Conservation (phyloP, 2,797 vertebrate genomes). For the Crenuchus spilurus region DNA sequence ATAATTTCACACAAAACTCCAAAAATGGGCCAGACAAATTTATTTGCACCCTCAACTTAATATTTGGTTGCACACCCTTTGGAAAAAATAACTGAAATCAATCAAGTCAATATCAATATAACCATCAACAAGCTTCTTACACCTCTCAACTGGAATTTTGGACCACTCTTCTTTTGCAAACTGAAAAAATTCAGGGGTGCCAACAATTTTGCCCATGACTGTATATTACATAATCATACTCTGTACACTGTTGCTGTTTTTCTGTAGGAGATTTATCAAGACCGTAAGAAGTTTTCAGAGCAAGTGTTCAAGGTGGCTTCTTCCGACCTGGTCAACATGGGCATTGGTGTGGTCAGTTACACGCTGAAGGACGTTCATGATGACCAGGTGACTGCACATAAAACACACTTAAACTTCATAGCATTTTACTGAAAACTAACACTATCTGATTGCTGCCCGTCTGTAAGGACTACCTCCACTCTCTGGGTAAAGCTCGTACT, state of each 20-base stretch:
- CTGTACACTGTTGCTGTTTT: background rate
- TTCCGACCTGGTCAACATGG: constrained; percentile 96
- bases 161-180: no score
- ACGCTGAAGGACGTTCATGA: constrained; percentile 96
- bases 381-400: constrained; percentile 81
- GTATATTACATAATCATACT: background rate
- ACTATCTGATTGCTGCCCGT: background rate
- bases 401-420: no score
- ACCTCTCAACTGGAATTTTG: no score
- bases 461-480: constrained; percentile 86
- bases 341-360: constrained; percentile 94
- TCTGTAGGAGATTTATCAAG: constrained; percentile 94
- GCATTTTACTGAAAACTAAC: constrained; percentile 1
- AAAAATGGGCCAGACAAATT: no score
- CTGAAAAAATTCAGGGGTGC: no score
- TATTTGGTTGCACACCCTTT: no score
- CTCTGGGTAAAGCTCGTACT: constrained; percentile 91
- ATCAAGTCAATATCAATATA: no score
- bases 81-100: no score
- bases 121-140: no score
- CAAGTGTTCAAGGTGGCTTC: constrained; percentile 96
- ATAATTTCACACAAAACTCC: no score
- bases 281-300: constrained; percentile 96
- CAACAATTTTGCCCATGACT: no score
- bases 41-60: no score